phyloP scores from a whole-genome alignment of 2,113 vertebrate species.

The Rissa tridactyla region DNA sequence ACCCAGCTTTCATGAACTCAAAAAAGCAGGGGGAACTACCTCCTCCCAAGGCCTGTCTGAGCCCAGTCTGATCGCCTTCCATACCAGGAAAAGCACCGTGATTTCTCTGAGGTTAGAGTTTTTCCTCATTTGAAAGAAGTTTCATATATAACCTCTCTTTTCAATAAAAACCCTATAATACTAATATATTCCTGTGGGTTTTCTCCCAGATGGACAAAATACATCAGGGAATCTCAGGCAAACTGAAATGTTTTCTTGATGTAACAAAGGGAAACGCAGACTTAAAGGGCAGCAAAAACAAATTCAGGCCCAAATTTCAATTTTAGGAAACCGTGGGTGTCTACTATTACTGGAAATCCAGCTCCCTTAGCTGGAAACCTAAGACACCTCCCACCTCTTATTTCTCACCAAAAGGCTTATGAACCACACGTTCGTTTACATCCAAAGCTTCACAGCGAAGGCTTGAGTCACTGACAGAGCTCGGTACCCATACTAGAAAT shows the following conservation, averaged over 20 bases:
- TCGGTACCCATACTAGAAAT: neutral
- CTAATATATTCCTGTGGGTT: neutral
- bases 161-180: neutral
- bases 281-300: slow-evolving; percentile 11
- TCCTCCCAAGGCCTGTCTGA: neutral
- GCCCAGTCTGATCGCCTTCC: neutral
- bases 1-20: neutral
- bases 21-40: neutral
- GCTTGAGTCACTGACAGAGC: slow-evolving; percentile 3
- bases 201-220: slow-evolving; percentile 24
- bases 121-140: neutral
- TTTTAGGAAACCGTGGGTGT: slow-evolving; percentile 49
- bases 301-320: slow-evolving; percentile 2
- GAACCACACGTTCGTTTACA: neutral
- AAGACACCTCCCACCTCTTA: slow-evolving; percentile 46
- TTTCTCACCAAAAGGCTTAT: slow-evolving; percentile 43
- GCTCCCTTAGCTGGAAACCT: slow-evolving; percentile 37
- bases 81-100: neutral
- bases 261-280: neutral
- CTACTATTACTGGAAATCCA: slow-evolving; percentile 53
- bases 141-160: neutral
- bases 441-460: neutral
- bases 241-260: neutral
- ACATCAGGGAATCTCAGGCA: neutral
- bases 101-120: neutral